Conservation (phyloP, 1,140 invertebrate genomes). For the Araneus ventricosus region DNA sequence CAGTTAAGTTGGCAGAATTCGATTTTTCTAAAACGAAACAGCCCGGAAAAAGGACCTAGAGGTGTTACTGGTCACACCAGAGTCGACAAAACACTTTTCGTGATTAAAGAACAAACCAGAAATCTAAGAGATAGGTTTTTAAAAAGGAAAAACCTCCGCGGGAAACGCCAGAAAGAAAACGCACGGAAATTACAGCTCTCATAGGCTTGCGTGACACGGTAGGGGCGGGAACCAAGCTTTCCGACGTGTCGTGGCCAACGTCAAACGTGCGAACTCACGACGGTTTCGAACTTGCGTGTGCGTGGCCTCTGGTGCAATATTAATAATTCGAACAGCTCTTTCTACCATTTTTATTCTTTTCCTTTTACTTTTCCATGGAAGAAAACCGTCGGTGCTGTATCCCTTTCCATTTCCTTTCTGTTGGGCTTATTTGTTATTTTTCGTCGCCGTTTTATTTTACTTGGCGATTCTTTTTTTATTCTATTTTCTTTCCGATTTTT, state of each 20-base stretch:
- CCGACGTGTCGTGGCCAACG: conserved; percentile 36
- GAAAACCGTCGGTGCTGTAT: conserved; percentile 7
- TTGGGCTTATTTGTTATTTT: conserved; percentile 38
- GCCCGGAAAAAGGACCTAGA: neutral
- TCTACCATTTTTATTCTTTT: neutral
- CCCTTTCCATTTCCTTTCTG: conserved; percentile 44
- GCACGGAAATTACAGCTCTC: conserved; percentile 32
- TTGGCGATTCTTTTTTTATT: neutral
- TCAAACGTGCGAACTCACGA: conserved; percentile 41
- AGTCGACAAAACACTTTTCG: conserved; percentile 45
- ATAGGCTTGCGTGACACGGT: neutral
- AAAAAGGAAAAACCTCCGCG: neutral
- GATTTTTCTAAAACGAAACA: neutral
- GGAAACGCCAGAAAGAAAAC: neutral
- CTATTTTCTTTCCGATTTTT: neutral
- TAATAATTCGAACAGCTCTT: conserved; percentile 52
- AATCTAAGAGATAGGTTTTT: conserved; percentile 26
- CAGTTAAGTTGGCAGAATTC: neutral
- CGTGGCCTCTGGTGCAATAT: conserved; percentile 24
- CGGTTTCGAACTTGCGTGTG: neutral
- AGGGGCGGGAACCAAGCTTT: neutral
- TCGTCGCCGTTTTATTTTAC: conserved; percentile 28
- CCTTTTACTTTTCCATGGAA: neutral
- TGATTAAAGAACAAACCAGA: conserved; percentile 35
- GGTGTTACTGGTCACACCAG: conserved; percentile 9